Conservation (phyloP, 2,797 vertebrate genomes). For the Picus viridis region DNA sequence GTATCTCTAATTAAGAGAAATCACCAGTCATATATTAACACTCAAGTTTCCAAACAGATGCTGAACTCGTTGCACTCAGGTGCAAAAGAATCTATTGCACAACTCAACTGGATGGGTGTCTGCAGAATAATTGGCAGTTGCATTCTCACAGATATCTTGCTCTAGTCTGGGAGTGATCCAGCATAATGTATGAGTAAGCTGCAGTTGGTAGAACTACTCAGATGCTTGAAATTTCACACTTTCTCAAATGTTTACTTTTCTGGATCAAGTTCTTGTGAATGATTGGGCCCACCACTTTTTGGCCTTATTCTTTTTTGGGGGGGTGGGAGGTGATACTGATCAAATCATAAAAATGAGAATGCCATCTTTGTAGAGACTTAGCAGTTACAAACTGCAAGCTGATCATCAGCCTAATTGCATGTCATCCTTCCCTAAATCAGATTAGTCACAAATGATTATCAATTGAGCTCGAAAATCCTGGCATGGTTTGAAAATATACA, state of each 20-base stretch:
- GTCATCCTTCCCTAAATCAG: conserved; percentile 52
- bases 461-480: conserved; percentile 32
- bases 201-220: not conserved
- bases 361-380: not conserved
- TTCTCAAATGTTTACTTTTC: conserved; percentile 53
- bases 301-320: not conserved
- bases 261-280: not conserved
- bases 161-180: conserved; percentile 11
- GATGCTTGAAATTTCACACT: conserved; percentile 45
- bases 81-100: not conserved
- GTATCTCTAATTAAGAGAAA: not conserved
- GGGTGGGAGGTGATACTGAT: not conserved
- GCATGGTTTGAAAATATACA: not conserved
- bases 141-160: conserved; percentile 34
- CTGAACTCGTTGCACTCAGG: not conserved
- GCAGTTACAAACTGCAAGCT: conserved; percentile 13
- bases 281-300: not conserved
- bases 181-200: not conserved
- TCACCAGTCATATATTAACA: not conserved
- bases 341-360: conserved; percentile 35
- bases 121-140: not conserved
- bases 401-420: conserved; percentile 24
- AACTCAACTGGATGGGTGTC: not conserved
- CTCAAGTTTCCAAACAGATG: not conserved
- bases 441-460: conserved; percentile 62